Evolutionary conservation across 2,888 invertebrate genomes (phyloP), one percentile per base, ranked within the genome.

Genomic region (Toxonevra muliebris): DNA sequence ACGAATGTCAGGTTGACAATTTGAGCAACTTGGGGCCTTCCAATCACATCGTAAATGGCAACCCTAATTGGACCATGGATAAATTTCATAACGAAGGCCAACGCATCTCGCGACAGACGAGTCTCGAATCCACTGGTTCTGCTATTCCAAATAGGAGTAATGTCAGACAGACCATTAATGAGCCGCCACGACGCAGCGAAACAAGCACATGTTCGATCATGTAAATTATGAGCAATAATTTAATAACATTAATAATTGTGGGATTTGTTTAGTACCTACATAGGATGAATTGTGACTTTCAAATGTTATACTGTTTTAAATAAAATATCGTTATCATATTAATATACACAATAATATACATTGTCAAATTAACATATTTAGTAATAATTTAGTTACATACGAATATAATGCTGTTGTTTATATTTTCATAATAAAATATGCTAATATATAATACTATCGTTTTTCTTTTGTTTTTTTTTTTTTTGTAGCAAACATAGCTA

Each of bases 171-270:
- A n/a, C 48, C 53, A 61, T 42, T 19, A 68, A 53, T n/a, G 68
- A 59, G n/a, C 63, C 30, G 5, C 50, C 63, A 9, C 11, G 30
- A n/a, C 69, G 58, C 12, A 73, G 65, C 50, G 73, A 74, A 66
- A 75, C 78, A 20, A 75, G 75, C 55, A 70, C 71, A 58, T 81
- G 80, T 69, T 53, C 58, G 12, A 64, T 81, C 43, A 81, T 81
- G 79, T 79, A 78, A 75, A n/a, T 60, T 15, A 7, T 48, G n/a
- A 15, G 15, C 48, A 48, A 48, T n/a, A 48, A 15, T 48, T 48
- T 17, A 54, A 15, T 19, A 19, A 17, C 17, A 12, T 54, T 54
- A 12, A 12, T 54, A n/a, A 15, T 17, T 13, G n/a, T 15, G 54
- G 17, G 11, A 12, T 48, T 30, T 30, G 48, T 48, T 45, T 48